phyloP scores from a whole-genome alignment of 2,888 invertebrate genomes.

The Apodemia zela region DNA sequence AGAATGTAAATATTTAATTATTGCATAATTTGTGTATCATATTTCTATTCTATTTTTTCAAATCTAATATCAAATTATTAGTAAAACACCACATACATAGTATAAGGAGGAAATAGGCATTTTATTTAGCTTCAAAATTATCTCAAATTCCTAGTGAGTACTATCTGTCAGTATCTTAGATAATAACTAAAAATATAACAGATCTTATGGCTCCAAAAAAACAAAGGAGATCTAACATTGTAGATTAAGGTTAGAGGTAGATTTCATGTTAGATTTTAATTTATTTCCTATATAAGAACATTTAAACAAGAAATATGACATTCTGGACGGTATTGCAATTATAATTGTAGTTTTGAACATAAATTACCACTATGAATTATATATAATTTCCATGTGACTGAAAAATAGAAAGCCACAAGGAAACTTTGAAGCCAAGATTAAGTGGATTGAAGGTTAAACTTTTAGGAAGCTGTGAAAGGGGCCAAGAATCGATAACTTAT shows the following conservation, averaged over 20 bases:
- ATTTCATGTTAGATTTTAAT: background rate
- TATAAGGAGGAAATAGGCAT: no score
- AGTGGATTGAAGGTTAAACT: background rate
- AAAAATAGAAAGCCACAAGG: background rate
- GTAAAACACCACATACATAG: no score
- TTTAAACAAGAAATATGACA: background rate
- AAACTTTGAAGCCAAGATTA: background rate
- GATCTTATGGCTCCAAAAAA: no score
- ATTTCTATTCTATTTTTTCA: no score
- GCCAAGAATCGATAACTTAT: background rate
- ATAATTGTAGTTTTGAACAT: background rate
- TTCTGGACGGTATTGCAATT: background rate
- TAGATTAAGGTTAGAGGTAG: background rate
- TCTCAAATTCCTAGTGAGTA: no score
- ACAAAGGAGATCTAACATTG: background rate
- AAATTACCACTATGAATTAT: background rate
- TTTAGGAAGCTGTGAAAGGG: background rate
- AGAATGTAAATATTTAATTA: no score
- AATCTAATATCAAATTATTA: no score
- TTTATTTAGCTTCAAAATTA: no score
- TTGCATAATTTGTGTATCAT: no score
- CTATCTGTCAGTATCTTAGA: no score
- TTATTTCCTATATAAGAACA: background rate
- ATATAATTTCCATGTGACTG: conserved; percentile 5
- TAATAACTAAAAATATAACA: no score